These are phyloP conservation scores for Dolichopus griseipennis DNA, from an alignment of 2,888 invertebrate species.

Conservation along the genomic window DNA sequence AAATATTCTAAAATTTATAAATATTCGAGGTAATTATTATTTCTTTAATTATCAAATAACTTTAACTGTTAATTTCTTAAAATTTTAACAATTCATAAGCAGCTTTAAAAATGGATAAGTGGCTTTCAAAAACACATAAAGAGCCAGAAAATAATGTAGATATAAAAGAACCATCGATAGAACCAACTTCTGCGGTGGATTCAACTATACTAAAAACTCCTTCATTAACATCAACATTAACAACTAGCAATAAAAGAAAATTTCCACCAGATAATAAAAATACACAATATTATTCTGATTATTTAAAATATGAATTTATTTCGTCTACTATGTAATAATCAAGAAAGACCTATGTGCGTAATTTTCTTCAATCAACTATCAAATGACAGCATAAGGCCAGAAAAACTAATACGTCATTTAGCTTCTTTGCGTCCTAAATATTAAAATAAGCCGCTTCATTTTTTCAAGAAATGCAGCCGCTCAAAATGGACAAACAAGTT, in stretches of 20 bases:
- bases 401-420: constrained; percentile 1
- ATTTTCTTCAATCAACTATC: constrained; percentile 5
- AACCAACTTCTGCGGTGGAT: not conserved
- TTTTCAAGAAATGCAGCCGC: not conserved
- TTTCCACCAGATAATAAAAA: not conserved
- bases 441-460: not conserved
- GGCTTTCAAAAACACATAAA: too few species aligned
- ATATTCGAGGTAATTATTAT: too few species aligned
- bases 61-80: too few species aligned
- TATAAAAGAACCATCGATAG: not conserved
- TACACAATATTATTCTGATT: constrained; percentile 5
- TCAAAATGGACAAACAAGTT: not conserved
- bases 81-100: too few species aligned
- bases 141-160: constrained; percentile 2
- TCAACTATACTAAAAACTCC: not conserved
- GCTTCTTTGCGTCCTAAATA: constrained; percentile 8
- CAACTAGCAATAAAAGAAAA: constrained; percentile 5
- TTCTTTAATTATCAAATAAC: not conserved
- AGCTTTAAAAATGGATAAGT: too few species aligned
- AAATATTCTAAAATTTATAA: constrained; percentile 1
- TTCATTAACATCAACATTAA: not conserved
- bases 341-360: not conserved
- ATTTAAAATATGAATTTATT: constrained; percentile 7
- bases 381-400: constrained; percentile 2
- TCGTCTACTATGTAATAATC: not conserved